These are phyloP conservation scores for Contarinia nasturtii DNA, from an alignment of 1,140 invertebrate species.

Conservation along the genomic window DNA sequence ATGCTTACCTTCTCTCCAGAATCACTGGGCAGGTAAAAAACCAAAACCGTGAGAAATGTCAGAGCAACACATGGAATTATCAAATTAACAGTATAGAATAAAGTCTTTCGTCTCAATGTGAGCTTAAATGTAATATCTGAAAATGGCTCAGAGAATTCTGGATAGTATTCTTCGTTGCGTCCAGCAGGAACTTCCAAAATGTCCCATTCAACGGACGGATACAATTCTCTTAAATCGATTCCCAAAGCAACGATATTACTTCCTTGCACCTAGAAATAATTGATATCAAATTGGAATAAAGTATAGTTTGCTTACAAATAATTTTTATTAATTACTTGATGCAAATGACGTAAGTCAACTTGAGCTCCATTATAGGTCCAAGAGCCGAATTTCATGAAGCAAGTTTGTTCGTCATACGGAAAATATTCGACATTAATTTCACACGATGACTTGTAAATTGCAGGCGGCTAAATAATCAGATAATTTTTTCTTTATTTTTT, in stretches of 20 bases:
- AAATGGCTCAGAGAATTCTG: constrained; percentile 62
- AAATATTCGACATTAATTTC: constrained; percentile 93
- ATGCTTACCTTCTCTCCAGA: constrained; percentile 80
- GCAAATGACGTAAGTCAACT: constrained; percentile 73
- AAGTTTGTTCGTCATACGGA: constrained; percentile 84
- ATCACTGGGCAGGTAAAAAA: constrained; percentile 90
- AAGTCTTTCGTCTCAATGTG: constrained; percentile 77
- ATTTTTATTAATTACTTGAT: too few relatives aligned
- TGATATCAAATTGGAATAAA: too few relatives aligned
- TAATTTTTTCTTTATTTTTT: constrained; percentile 10
- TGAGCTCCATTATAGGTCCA: constrained; percentile 84
- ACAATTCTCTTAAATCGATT: constrained; percentile 80
- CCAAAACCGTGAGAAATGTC: constrained; percentile 83
- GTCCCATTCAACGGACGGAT: constrained; percentile 91
- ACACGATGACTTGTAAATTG: constrained; percentile 96
- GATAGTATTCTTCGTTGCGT: constrained; percentile 84
- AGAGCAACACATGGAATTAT: constrained; percentile 82
- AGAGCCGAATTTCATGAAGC: constrained; percentile 87
- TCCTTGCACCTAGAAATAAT: too few relatives aligned
- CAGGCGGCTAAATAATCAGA: too few relatives aligned
- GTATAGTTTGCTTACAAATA: too few relatives aligned
- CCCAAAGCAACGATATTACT: constrained; percentile 62
- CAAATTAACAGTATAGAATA: constrained; percentile 83
- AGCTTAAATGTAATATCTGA: constrained; percentile 90
- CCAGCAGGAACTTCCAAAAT: constrained; percentile 71